Evolutionary conservation across 2,888 invertebrate genomes (phyloP).

Genomic region (Plemyria rubiginata): DNA sequence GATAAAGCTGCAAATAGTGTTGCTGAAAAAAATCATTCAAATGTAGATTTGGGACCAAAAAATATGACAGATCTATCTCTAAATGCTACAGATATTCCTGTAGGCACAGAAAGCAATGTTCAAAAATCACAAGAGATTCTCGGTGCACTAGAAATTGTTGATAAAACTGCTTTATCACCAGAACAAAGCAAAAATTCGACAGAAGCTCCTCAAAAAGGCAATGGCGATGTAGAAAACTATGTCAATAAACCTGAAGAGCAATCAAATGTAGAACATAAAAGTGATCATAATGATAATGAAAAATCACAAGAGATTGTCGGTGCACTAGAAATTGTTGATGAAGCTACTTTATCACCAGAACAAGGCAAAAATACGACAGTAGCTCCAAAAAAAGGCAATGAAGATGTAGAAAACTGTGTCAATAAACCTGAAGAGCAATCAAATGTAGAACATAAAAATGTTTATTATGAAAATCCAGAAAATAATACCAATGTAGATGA

Average conservation of each 20-base stretch:
- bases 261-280: slow-evolving; percentile 4
- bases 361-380: not conserved
- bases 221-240: slow-evolving; percentile 3
- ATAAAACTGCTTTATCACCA: not conserved
- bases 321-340: not conserved
- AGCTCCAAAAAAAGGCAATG: not conserved
- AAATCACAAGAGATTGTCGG: not conserved
- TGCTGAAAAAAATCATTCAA: not conserved
- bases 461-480: not conserved
- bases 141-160: not conserved
- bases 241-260: not conserved
- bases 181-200: not conserved
- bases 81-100: slow-evolving; percentile 2
- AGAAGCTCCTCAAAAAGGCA: not conserved
- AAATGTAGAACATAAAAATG: slow-evolving; percentile 1
- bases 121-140: not conserved
- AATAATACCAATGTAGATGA: slow-evolving; percentile 1
- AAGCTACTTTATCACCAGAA: not conserved
- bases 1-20: not conserved
- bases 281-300: not conserved
- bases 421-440: not conserved
- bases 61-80: not conserved
- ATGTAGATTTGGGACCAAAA: not conserved
- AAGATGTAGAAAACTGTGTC: not conserved
- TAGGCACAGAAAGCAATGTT: slow-evolving; percentile 1